Percentiles rank a stretch among this genome's conserved stretches.
Evolutionary conservation across 2,888 invertebrate species (phyloP).

Genomic region (Trichogramma dendrolimi): DNA sequence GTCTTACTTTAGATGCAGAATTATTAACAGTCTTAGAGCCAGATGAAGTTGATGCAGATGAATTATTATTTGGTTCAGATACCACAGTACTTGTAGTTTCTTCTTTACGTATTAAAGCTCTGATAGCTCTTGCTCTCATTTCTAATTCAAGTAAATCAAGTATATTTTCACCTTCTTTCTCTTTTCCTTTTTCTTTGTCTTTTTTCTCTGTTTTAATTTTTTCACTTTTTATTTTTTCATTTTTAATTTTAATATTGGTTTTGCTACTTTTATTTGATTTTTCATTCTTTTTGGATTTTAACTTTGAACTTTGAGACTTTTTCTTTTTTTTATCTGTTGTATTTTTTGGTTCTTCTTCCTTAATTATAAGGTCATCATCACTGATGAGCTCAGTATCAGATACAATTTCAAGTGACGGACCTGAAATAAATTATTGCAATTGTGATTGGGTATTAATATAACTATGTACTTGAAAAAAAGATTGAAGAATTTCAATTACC

Average conservation of each 20-base stretch:
- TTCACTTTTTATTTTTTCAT: constrained; percentile 30
- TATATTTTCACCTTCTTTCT: constrained; percentile 51
- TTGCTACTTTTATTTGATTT: constrained; percentile 29
- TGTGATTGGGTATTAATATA: constrained; percentile 3
- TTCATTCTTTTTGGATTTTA: constrained; percentile 31
- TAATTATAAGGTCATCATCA: constrained; percentile 38
- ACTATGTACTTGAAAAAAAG: constrained; percentile 2
- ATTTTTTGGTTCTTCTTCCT: constrained; percentile 35
- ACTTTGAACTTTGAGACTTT: constrained; percentile 30
- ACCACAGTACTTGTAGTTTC: constrained; percentile 33
- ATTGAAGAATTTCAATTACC: constrained; percentile 34
- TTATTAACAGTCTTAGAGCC: constrained; percentile 20
- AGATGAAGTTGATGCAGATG: constrained; percentile 28
- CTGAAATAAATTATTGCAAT: constrained; percentile 30
- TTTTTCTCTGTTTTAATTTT: constrained; percentile 29
- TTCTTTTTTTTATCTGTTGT: constrained; percentile 35
- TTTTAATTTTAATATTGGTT: constrained; percentile 36
- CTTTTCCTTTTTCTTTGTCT: constrained; percentile 29
- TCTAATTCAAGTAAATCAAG: constrained; percentile 58
- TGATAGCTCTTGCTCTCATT: constrained; percentile 59
- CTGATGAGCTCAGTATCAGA: constrained; percentile 49
- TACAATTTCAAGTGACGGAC: constrained; percentile 49
- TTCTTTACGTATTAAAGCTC: constrained; percentile 54
- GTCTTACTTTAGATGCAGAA: constrained; percentile 28
- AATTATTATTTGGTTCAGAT: constrained; percentile 13